Evolutionary conservation across 35 echinoderm and acorn worm genomes (phyloP).

Genomic region (Ophioderma brevispina): DNA sequence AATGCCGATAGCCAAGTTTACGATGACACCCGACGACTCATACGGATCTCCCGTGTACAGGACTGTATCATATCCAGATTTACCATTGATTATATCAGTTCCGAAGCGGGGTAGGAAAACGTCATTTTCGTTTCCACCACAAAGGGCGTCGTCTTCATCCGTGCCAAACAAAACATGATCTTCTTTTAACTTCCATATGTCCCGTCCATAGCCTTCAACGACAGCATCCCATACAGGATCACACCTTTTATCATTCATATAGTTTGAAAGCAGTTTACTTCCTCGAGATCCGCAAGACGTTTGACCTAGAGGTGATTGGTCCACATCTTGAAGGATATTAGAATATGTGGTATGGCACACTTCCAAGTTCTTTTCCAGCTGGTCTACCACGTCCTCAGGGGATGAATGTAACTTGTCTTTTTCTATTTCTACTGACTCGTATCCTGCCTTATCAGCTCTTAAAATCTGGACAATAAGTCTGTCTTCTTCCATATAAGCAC

Average conservation of each 20-base stretch:
- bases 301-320: background rate
- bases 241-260: background rate
- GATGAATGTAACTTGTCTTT: too few species aligned
- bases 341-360: too few species aligned
- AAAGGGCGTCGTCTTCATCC: background rate
- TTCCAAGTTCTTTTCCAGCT: too few species aligned
- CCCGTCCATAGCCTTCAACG: background rate
- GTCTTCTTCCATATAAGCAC: too few species aligned
- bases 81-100: background rate
- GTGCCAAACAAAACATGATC: background rate
- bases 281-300: background rate
- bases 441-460: too few species aligned
- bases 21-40: background rate
- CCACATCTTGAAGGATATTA: too few species aligned
- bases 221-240: background rate
- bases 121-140: background rate
- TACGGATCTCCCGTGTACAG: background rate
- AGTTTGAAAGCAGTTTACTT: background rate
- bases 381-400: too few species aligned
- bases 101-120: background rate
- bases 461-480: too few species aligned
- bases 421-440: too few species aligned
- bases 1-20: background rate
- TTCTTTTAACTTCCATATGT: background rate
- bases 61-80: slow-evolving; percentile 2